Evolutionary conservation across 2,113 vertebrate genomes (phyloP), one percentile per base, ranked within the genome.

Genomic region (Tenrec ecaudatus): DNA sequence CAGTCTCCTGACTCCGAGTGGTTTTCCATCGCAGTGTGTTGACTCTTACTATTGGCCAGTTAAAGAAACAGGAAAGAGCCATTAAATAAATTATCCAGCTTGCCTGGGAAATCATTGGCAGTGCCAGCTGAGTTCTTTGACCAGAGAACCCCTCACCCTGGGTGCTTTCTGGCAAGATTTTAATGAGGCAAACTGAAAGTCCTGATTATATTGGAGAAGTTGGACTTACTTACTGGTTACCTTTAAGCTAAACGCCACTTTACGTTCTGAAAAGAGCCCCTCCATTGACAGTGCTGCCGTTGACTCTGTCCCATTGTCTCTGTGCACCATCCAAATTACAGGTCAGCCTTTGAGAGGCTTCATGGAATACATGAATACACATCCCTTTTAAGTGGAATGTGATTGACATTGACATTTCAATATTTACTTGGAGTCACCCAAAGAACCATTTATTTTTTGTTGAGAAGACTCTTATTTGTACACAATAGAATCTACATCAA

Each of bases 221-320:
- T 77, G 78, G 43, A 33, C 36, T 73, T 68, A 79, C 89, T 86
- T 64, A 27, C 33, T 92, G 80, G n/a, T 53, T 92, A 8, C 36
- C 33, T 88, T 90, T 62, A 88, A 86, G 76, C 76, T 79, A 71
- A 71, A 71, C 16, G 27, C 6, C 36, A 36, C 64, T 96, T 95
- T 9, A 36, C 6, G 22, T 36, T 53, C 31, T 58, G 33, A n/a
- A 84, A 81, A 85, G 58, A 36, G 20, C 5, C 23, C 60, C 1
- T 73, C 77, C 76, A 19, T 69, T 69, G 68, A 43, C 71, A 33
- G 31, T 83, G 57, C 71, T 68, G 27, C 40, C 86, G 53, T 25
- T 62, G 47, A 38, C 17, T 80, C 43, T 87, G 33, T 73, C 66
- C 16, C 47, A 20, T 64, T 76, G 79, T 88, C 7, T 75, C 36